Conservation (phyloP, 2,888 invertebrate genomes). For the Ennomos quercinarius region DNA sequence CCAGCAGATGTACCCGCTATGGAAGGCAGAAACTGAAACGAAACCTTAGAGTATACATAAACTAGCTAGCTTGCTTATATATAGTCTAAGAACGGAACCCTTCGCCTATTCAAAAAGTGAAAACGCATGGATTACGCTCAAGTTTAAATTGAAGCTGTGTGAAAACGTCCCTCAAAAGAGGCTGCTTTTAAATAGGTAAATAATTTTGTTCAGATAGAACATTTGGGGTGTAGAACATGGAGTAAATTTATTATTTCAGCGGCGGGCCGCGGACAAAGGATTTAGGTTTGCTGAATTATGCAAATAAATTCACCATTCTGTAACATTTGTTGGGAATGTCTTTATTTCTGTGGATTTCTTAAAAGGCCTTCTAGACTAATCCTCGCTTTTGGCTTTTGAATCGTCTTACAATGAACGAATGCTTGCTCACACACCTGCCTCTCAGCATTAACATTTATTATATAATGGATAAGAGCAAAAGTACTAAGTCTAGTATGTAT, state of each 20-base stretch:
- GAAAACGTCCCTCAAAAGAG: constrained; percentile 58
- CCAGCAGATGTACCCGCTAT: constrained; percentile 1
- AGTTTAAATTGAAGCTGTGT: constrained; percentile 51
- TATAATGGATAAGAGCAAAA: constrained; percentile 47
- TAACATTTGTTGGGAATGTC: constrained; percentile 84
- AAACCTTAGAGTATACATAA: too few species aligned
- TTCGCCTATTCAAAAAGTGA: constrained; percentile 42
- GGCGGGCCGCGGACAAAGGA: constrained; percentile 80
- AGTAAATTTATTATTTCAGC: constrained; percentile 82
- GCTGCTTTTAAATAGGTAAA: constrained; percentile 71
- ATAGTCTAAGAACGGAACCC: too few species aligned
- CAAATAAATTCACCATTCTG: constrained; percentile 85
- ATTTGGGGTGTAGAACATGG: constrained; percentile 75
- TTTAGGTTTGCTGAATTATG: constrained; percentile 83
- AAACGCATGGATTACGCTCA: constrained; percentile 44
- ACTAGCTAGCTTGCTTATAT: too few species aligned
- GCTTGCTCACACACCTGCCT: constrained; percentile 59
- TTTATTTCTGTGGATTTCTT: constrained; percentile 82
- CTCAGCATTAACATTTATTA: constrained; percentile 51
- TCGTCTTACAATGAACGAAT: constrained; percentile 63
- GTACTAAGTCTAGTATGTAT: constrained; percentile 46
- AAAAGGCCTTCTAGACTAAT: constrained; percentile 76
- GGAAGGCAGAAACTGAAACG: constrained; percentile 1
- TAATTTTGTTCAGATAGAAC: constrained; percentile 78
- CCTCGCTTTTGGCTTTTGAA: constrained; percentile 70